Evolutionary conservation across 2,888 invertebrate species (phyloP).

Genomic region (Bugulina stolonifera): DNA sequence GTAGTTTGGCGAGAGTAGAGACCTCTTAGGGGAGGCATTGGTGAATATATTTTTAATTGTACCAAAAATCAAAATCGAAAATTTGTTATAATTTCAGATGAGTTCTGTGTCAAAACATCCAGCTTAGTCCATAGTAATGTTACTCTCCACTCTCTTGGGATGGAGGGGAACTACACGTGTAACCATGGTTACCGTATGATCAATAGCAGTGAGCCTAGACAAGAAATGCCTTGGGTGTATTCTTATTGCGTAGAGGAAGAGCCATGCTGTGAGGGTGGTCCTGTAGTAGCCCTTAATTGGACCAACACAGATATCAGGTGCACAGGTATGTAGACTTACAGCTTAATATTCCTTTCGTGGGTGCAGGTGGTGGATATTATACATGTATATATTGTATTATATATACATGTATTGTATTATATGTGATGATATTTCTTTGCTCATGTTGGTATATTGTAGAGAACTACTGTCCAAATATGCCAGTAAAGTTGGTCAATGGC

Average conservation of each 20-base stretch:
- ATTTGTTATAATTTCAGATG: not conserved
- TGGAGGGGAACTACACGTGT: not conserved
- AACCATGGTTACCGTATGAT: not conserved
- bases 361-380: too few species aligned
- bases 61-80: too few species aligned
- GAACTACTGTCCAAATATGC: too few species aligned
- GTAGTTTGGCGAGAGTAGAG: too few species aligned
- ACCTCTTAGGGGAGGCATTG: too few species aligned
- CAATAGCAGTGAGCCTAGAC: not conserved
- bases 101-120: not conserved
- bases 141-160: not conserved
- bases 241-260: not conserved
- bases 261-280: not conserved
- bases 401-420: too few species aligned
- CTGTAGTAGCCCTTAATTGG: not conserved
- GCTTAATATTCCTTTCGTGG: too few species aligned
- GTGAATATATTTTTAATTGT: too few species aligned
- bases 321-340: not conserved
- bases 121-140: not conserved
- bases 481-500: too few species aligned
- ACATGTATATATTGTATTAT: too few species aligned
- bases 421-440: too few species aligned
- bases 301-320: not conserved
- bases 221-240: not conserved
- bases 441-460: too few species aligned